Conservation (phyloP, 1,140 invertebrate species). For the Sinella curviseta region DNA sequence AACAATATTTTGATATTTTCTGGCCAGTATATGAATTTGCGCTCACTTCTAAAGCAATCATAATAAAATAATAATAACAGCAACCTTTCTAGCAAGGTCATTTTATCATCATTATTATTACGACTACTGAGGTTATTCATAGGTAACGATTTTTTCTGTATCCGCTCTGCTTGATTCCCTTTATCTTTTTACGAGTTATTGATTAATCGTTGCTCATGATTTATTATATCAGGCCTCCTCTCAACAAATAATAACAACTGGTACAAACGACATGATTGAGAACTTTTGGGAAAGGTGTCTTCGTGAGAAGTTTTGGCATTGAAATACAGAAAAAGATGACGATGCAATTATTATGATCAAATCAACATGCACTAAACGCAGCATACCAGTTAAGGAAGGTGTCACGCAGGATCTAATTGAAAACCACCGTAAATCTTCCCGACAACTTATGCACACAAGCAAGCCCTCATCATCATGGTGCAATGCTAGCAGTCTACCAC, state of each 20-base stretch:
- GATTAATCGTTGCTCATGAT: slow-evolving; percentile 23
- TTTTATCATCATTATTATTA: not conserved
- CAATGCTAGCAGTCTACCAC: too few species aligned
- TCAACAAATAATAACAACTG: slow-evolving; percentile 20
- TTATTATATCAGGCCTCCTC: slow-evolving; percentile 24
- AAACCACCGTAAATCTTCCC: slow-evolving; percentile 21
- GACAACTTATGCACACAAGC: not conserved
- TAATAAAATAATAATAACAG: not conserved
- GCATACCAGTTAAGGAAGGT: slow-evolving; percentile 2
- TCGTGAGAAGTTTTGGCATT: slow-evolving; percentile 24
- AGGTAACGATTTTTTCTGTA: not conserved
- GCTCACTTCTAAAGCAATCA: not conserved
- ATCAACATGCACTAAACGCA: too few species aligned
- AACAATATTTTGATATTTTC: too few species aligned
- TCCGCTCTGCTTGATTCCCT: not conserved
- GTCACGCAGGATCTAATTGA: slow-evolving; percentile 21
- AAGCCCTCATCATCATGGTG: too few species aligned
- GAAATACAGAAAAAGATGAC: not conserved
- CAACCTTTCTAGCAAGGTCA: not conserved
- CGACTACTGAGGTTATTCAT: not conserved
- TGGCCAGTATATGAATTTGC: not conserved
- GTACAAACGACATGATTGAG: slow-evolving; percentile 17
- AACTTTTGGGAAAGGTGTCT: not conserved
- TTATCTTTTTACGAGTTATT: not conserved
- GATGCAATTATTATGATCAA: slow-evolving; percentile 7